Base-by-base conservation (phyloP, 2,797 vertebrate genomes). In the Ceryle rudis region DNA sequence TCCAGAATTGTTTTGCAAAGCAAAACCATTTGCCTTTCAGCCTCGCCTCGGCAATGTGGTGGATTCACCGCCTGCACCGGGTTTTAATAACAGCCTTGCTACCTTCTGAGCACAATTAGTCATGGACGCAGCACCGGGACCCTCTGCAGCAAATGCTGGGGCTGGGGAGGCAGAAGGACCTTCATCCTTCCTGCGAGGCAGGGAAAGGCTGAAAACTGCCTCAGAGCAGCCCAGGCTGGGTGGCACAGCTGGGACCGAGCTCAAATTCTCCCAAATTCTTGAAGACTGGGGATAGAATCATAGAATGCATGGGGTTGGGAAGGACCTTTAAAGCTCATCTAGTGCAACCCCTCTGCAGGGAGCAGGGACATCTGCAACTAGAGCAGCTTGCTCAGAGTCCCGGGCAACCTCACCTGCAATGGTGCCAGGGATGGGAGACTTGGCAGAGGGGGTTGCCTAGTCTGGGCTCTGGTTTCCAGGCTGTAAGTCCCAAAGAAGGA, bases 151-250 rank as follows among this genome's bases (percentile, higher is more conserved):
- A 54, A 54, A 54, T 54, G 51, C 51, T 54, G 51, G 51, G 51
- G 28, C 51, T 52, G 28, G 28, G 51, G 28, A 54, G 51, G 51
- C 10, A 54, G 28, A 54, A 54, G 29, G 28, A 54, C 51, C 28
- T 31, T 31, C 29, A 19, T 37, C 49, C 29, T 64, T 75, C 70
- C 46, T 26, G 69, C 0, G 0, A 41, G 54, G 47, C 52, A 64
- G 25, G 14, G 26, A 79, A 81, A 41, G 42, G 69, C 31, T 57
- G 46, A 39, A 72, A 82, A 35, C 18, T 52, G 22, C 23, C 44
- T 28, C 29, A 1, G 3, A 79, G 49, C 54, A 79, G 3, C 58
- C 69, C 64, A 25, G 54, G 1, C 1, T 0, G 2, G 54, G 49
- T 6, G 4, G 64, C 28, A 72, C 0, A 0, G 33, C 55, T 70